Evolutionary conservation across 2,888 invertebrate species (phyloP).

Genomic region (Thera britannica): DNA sequence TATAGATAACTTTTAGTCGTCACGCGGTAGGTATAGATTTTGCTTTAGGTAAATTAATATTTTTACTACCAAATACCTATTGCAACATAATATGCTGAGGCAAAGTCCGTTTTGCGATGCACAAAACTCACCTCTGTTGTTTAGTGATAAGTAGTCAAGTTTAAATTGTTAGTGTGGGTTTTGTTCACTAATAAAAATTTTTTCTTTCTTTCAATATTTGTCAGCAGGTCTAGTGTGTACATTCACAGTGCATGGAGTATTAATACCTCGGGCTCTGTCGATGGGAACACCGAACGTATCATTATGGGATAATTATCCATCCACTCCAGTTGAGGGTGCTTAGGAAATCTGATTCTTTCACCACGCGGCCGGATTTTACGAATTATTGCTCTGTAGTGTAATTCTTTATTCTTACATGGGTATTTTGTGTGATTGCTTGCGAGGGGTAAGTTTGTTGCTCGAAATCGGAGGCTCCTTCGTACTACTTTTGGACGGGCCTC

Average conservation of each 20-base stretch:
- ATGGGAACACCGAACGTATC: conserved; percentile 74
- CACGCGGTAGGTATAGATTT: no score
- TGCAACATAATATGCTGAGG: no score
- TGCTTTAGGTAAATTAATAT: no score
- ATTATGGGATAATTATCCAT: conserved; percentile 80
- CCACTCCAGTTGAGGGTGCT: conserved; percentile 72
- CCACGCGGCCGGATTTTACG: conserved; percentile 60
- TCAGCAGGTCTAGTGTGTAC: conserved; percentile 52
- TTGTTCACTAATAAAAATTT: no score
- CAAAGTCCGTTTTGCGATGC: no score
- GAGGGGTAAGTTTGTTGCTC: background rate
- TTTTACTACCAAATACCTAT: no score
- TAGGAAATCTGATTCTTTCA: conserved; percentile 79
- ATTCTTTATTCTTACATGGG: conserved; percentile 26
- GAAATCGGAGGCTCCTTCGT: background rate
- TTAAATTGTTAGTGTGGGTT: no score
- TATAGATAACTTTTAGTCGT: no score
- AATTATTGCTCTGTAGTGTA: conserved; percentile 45
- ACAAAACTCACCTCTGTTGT: no score
- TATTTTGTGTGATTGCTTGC: conserved; percentile 15
- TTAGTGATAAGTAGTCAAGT: no score
- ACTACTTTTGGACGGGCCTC: no score
- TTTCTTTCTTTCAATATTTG: no score
- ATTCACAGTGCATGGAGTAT: conserved; percentile 71
- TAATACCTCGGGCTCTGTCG: conserved; percentile 69